Evolutionary conservation across 2,113 vertebrate species (phyloP).

Genomic region (Lophotis ruficrista): DNA sequence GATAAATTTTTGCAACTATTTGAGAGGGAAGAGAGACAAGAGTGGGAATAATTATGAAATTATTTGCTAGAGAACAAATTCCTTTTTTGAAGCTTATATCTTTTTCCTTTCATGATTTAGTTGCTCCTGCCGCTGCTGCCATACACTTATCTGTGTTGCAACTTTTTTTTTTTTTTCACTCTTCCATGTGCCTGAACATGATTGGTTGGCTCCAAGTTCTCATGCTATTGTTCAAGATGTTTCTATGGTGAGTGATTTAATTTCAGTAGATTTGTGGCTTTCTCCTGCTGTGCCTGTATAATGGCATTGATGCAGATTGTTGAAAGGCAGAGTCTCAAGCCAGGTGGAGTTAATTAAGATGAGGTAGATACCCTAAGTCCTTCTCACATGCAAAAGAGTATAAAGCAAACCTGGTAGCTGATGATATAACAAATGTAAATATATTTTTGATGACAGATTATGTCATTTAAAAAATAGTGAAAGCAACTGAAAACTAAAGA

Average conservation of each 20-base stretch:
- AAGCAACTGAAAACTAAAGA: constrained; percentile 17
- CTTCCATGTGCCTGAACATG: not conserved
- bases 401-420: not conserved
- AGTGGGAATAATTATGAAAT: not conserved
- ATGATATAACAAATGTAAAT: constrained; percentile 41
- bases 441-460: constrained; percentile 50
- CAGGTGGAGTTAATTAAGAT: constrained; percentile 73
- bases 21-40: not conserved
- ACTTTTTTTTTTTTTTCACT: not conserved
- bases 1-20: not conserved
- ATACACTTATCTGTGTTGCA: constrained; percentile 38
- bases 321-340: constrained; percentile 57
- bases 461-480: constrained; percentile 9
- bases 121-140: not conserved
- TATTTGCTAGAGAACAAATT: not conserved
- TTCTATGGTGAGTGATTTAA: constrained; percentile 75
- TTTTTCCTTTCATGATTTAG: not conserved
- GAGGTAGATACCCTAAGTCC: constrained; percentile 14
- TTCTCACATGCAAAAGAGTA: not conserved
- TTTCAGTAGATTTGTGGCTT: constrained; percentile 69
- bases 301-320: constrained; percentile 60
- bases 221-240: constrained; percentile 65
- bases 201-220: constrained; percentile 55
- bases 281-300: constrained; percentile 67
- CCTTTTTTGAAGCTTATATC: not conserved